Conservation (phyloP, 1,140 invertebrate species). For the Macrostomum lignano region DNA sequence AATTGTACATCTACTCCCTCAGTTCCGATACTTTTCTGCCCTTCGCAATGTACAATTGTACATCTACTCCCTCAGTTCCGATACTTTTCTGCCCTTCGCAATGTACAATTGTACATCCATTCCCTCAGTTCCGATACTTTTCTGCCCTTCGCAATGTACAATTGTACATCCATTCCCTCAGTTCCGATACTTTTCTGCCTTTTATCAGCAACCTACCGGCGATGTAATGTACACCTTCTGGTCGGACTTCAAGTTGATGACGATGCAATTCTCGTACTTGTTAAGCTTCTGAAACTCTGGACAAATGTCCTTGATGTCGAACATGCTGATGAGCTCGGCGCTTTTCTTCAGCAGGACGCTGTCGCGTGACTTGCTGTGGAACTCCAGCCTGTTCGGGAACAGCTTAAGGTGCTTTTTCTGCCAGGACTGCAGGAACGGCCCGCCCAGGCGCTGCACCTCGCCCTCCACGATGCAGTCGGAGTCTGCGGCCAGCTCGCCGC, state of each 20-base stretch:
- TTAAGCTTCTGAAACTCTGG: slow-evolving; percentile 26
- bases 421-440: slow-evolving; percentile 44
- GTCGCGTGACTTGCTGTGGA: slow-evolving; percentile 27
- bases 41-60: too few species aligned
- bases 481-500: too few species aligned
- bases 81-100: too few species aligned
- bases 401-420: slow-evolving; percentile 29
- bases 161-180: too few species aligned
- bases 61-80: too few species aligned
- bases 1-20: too few species aligned
- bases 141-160: too few species aligned
- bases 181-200: too few species aligned
- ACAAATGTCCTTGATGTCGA: slow-evolving; percentile 25
- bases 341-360: slow-evolving; percentile 20
- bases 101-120: too few species aligned
- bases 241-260: slow-evolving; percentile 22
- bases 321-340: slow-evolving; percentile 26
- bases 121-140: too few species aligned
- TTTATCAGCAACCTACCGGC: slow-evolving; percentile 19
- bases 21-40: too few species aligned
- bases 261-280: slow-evolving; percentile 27
- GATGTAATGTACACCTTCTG: slow-evolving; percentile 24
- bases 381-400: slow-evolving; percentile 45
- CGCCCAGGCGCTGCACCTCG: slow-evolving; percentile 89
- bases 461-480: slow-evolving; percentile 97